Evolutionary conservation across 1,140 invertebrate genomes (phyloP).

Genomic region (Pseudomyrmex pallidus): DNA sequence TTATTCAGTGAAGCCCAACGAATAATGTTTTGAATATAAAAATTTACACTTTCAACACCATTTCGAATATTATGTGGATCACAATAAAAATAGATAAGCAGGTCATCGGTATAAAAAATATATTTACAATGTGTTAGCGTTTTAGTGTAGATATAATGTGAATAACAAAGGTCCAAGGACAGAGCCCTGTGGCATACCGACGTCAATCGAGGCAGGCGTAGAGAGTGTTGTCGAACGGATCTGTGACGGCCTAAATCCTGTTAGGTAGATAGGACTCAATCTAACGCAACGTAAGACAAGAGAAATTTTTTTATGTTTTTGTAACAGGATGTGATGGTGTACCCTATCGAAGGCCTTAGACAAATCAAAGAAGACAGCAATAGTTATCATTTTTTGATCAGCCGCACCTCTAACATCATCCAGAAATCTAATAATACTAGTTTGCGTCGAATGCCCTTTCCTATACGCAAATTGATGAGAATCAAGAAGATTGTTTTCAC

Average conservation of each 20-base stretch:
- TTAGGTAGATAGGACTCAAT: not conserved
- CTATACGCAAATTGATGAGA: not conserved
- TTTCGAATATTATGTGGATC: too few relatives aligned
- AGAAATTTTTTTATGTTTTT: not conserved
- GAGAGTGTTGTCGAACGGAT: not conserved
- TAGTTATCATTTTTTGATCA: not conserved
- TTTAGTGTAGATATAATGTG: not conserved
- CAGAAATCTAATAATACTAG: not conserved
- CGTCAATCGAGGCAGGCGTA: not conserved
- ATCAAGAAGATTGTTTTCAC: not conserved
- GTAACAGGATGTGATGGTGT: not conserved
- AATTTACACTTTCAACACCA: too few relatives aligned
- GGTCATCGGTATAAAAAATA: too few relatives aligned
- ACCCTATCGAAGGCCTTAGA: too few relatives aligned
- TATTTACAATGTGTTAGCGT: too few relatives aligned
- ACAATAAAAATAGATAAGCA: too few relatives aligned
- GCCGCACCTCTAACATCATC: not conserved
- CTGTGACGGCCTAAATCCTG: not conserved
- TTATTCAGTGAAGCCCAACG: too few relatives aligned
- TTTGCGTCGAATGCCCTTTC: too few relatives aligned
- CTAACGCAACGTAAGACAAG: not conserved
- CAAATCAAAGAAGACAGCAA: not conserved
- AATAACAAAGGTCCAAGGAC: not conserved
- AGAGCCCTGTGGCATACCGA: not conserved
- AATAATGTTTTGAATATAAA: too few relatives aligned